Evolutionary conservation across 2,797 vertebrate species (phyloP).

Genomic region (Melanotaenia boesemani): DNA sequence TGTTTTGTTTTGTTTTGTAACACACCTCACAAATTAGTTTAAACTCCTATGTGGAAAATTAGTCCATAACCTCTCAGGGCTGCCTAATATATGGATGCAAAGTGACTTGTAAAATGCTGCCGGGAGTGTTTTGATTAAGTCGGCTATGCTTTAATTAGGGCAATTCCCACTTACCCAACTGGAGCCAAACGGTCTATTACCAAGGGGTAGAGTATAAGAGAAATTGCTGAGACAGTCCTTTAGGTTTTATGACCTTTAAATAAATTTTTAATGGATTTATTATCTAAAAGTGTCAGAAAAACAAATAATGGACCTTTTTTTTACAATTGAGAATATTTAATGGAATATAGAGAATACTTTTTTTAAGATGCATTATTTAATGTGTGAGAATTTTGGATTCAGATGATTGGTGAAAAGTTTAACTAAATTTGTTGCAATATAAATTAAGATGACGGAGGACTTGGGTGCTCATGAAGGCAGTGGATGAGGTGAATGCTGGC

Average conservation of each 20-base stretch:
- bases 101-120: slow-evolving; percentile 59
- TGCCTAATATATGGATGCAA: slow-evolving; percentile 52
- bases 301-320: slow-evolving; percentile 18
- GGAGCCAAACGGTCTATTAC: slow-evolving; percentile 49
- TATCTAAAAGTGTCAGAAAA: not conserved
- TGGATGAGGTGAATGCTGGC: not conserved
- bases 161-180: slow-evolving; percentile 54
- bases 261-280: slow-evolving; percentile 12
- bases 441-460: not conserved
- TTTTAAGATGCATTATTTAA: not conserved
- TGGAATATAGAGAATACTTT: not conserved
- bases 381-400: not conserved
- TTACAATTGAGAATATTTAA: not conserved
- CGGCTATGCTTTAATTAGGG: slow-evolving; percentile 56
- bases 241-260: slow-evolving; percentile 42
- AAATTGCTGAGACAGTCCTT: slow-evolving; percentile 34
- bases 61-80: slow-evolving; percentile 40
- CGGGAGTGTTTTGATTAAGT: slow-evolving; percentile 55
- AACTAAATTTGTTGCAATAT: not conserved
- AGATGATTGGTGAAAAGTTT: not conserved
- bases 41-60: slow-evolving; percentile 38
- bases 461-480: not conserved
- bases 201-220: slow-evolving; percentile 31
- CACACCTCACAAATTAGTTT: slow-evolving; percentile 19
- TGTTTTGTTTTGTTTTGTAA: not conserved